These are phyloP conservation scores for Tenthredo livida DNA, from an alignment of 2,888 invertebrate genomes.

Conservation along the genomic window DNA sequence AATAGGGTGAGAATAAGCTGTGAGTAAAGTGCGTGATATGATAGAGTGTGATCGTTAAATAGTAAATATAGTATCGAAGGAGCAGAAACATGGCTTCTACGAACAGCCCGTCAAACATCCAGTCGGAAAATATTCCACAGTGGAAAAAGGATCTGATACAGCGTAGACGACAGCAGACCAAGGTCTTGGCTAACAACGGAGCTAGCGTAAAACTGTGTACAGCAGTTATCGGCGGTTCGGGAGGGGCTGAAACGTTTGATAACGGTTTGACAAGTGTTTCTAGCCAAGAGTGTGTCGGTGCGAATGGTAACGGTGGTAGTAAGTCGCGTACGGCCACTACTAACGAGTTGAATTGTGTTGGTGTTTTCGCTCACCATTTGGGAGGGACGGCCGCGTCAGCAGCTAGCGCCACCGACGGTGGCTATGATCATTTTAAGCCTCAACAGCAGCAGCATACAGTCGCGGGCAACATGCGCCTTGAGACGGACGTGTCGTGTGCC, in stretches of 20 bases:
- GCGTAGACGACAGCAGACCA: conserved; percentile 82
- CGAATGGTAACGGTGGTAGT: conserved; percentile 56
- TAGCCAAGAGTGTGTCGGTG: conserved; percentile 59
- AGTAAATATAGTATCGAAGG: conserved; percentile 23
- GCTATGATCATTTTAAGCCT: conserved; percentile 53
- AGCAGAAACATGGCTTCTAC: conserved; percentile 68
- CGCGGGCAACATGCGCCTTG: conserved; percentile 76
- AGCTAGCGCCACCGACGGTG: conserved; percentile 71
- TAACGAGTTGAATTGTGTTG: conserved; percentile 29
- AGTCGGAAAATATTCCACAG: conserved; percentile 82
- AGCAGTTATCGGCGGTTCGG: conserved; percentile 62
- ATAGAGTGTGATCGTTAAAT: conserved; percentile 7
- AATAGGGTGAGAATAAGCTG: neutral
- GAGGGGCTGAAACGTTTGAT: conserved; percentile 49
- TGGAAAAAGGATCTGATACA: conserved; percentile 92
- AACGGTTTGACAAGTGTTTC: conserved; percentile 55
- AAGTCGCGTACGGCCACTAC: conserved; percentile 65
- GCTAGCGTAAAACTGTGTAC: conserved; percentile 68
- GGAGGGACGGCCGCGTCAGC: conserved; percentile 69
- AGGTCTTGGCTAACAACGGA: conserved; percentile 70
- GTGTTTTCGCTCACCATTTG: conserved; percentile 50
- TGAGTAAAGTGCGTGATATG: conserved; percentile 36
- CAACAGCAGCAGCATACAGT: conserved; percentile 72
- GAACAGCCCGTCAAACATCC: conserved; percentile 61
- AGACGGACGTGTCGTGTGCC: conserved; percentile 70